These are phyloP conservation scores for Mesochorus sp. DNA, from an alignment of 2,888 invertebrate species.

Conservation along the genomic window DNA sequence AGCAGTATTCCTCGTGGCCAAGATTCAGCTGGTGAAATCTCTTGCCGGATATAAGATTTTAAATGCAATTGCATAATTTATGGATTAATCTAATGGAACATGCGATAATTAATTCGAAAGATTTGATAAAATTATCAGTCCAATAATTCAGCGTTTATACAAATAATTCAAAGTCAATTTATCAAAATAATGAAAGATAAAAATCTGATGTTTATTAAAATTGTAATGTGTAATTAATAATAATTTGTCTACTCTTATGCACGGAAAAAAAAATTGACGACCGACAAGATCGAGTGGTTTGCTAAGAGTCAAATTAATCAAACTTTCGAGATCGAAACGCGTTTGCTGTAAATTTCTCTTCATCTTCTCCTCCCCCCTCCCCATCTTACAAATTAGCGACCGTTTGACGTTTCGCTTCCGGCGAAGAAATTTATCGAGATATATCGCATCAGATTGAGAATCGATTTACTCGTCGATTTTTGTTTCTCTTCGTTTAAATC, in stretches of 20 bases:
- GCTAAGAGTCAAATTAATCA: too few species aligned
- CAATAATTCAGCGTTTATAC: too few species aligned
- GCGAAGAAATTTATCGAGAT: constrained; percentile 29
- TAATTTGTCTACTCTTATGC: too few species aligned
- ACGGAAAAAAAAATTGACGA: too few species aligned
- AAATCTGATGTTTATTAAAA: too few species aligned
- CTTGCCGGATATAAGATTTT: not conserved
- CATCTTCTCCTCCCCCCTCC: not conserved
- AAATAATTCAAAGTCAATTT: too few species aligned
- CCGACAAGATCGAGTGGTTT: too few species aligned
- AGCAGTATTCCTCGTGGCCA: not conserved
- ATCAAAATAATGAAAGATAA: too few species aligned
- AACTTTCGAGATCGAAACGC: too few species aligned
- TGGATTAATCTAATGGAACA: not conserved
- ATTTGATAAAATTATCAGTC: too few species aligned
- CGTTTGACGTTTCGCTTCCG: not conserved
- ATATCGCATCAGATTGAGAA: not conserved
- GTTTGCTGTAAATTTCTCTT: not conserved
- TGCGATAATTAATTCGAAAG: not conserved
- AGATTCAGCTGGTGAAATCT: not conserved
- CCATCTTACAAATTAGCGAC: constrained; percentile 11
- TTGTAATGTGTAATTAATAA: too few species aligned
- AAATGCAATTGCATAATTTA: too few species aligned
- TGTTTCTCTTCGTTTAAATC: not conserved
- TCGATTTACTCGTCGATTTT: constrained; percentile 21